phyloP scores from a whole-genome alignment of 2,113 vertebrate genomes.

The Anguilla japonica region DNA sequence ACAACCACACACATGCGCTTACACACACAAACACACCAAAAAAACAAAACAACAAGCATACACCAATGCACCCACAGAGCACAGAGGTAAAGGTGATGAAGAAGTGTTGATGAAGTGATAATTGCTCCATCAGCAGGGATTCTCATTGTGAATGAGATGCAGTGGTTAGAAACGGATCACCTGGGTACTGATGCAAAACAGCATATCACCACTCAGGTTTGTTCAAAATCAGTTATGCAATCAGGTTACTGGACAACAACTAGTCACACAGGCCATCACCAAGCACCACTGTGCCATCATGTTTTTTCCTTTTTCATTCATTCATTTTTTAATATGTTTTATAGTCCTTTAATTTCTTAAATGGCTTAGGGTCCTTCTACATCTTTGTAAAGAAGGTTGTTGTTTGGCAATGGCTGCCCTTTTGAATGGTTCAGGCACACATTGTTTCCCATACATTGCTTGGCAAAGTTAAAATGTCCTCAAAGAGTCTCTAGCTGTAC shows the following conservation, averaged over 20 bases:
- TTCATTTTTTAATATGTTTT: no score
- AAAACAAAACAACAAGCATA: not conserved
- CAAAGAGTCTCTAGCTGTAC: not conserved
- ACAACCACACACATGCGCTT: no score
- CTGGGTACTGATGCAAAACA: not conserved
- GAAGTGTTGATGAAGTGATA: no score
- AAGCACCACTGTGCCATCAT: not conserved
- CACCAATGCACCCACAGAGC: not conserved
- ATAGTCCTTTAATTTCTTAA: no score
- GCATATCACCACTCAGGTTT: not conserved
- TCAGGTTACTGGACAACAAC: not conserved
- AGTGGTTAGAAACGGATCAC: not conserved
- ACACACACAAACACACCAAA: not conserved
- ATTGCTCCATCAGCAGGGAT: no score
- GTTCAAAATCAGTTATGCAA: not conserved
- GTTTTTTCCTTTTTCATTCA: not conserved
- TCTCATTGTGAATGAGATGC: no score
- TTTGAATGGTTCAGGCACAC: not conserved
- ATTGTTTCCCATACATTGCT: not conserved
- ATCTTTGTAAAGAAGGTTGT: not conserved
- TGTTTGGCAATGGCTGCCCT: not conserved
- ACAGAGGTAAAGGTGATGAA: no score
- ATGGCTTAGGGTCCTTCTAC: not conserved
- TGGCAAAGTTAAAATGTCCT: not conserved
- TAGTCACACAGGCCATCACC: not conserved